These are phyloP conservation scores for Upupa epops DNA, from an alignment of 2,113 vertebrate genomes.

Conservation along the genomic window DNA sequence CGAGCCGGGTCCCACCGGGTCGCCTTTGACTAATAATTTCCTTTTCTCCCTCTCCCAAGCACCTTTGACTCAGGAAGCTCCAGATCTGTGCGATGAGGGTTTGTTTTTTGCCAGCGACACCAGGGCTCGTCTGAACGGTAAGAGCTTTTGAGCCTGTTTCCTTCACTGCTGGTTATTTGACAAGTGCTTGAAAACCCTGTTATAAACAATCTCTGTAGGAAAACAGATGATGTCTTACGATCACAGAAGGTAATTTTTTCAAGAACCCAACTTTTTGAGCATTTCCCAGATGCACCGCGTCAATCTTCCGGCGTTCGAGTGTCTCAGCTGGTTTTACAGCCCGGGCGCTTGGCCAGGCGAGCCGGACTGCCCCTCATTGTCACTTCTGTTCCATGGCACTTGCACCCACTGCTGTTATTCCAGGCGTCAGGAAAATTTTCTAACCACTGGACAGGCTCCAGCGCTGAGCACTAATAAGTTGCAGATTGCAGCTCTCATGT, in stretches of 20 bases:
- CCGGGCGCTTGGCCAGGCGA: conserved; percentile 67
- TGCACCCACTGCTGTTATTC: conserved; percentile 77
- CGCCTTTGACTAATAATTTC: conserved; percentile 36
- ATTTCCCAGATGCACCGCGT: conserved; percentile 56
- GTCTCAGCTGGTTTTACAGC: conserved; percentile 75
- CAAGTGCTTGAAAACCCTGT: conserved; percentile 68
- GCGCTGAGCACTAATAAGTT: conserved; percentile 86
- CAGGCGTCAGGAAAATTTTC: conserved; percentile 80
- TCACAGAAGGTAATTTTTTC: conserved; percentile 68
- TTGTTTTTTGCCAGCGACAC: conserved; percentile 40
- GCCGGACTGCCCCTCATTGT: conserved; percentile 70
- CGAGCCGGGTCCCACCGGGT: too few relatives aligned
- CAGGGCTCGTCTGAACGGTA: conserved; percentile 44
- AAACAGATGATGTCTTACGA: conserved; percentile 59
- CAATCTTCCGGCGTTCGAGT: conserved; percentile 52
- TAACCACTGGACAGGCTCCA: conserved; percentile 87
- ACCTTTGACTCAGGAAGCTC: conserved; percentile 63
- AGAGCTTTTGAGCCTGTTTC: conserved; percentile 63
- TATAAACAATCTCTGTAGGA: conserved; percentile 57
- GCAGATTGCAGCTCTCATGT: conserved; percentile 83
- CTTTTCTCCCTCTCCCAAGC: conserved; percentile 63
- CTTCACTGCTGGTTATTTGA: conserved; percentile 68
- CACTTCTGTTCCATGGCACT: conserved; percentile 77
- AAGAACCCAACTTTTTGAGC: conserved; percentile 65
- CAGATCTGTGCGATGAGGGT: conserved; percentile 40